Percentiles rank a stretch among this genome's conserved stretches.
phyloP scores from a whole-genome alignment of 2,113 vertebrate species.

The Hylia prasina region DNA sequence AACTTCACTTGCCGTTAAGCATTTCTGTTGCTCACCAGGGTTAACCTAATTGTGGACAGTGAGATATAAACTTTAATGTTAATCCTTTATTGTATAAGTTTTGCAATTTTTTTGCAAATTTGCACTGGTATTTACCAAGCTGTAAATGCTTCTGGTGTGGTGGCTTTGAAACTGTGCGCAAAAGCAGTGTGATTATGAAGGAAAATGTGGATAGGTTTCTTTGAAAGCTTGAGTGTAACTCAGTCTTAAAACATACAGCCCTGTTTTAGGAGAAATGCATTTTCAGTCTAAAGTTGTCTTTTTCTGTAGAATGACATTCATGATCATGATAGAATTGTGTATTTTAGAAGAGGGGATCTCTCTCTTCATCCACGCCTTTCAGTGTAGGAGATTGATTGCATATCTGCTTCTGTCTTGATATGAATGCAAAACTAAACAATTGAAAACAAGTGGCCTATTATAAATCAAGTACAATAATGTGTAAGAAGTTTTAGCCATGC shows the following conservation, averaged over 20 bases:
- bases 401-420: background rate
- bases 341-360: background rate
- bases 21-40: background rate
- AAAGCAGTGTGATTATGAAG: background rate
- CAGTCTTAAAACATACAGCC: background rate
- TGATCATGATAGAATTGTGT: background rate
- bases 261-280: background rate
- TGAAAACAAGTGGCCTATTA: background rate
- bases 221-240: background rate
- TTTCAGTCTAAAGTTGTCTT: background rate
- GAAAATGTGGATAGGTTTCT: background rate
- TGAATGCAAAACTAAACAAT: background rate
- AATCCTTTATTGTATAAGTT: background rate
- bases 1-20: fast-evolving
- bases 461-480: background rate
- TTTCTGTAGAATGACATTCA: background rate
- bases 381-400: background rate
- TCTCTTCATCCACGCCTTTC: background rate
- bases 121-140: background rate
- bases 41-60: background rate
- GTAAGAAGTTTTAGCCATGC: background rate
- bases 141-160: background rate
- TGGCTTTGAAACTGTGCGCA: background rate
- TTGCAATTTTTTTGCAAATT: background rate
- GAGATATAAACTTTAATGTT: background rate